These are phyloP conservation scores for Silurus glanis DNA, from an alignment of 2,113 vertebrate species.

Conservation along the genomic window DNA sequence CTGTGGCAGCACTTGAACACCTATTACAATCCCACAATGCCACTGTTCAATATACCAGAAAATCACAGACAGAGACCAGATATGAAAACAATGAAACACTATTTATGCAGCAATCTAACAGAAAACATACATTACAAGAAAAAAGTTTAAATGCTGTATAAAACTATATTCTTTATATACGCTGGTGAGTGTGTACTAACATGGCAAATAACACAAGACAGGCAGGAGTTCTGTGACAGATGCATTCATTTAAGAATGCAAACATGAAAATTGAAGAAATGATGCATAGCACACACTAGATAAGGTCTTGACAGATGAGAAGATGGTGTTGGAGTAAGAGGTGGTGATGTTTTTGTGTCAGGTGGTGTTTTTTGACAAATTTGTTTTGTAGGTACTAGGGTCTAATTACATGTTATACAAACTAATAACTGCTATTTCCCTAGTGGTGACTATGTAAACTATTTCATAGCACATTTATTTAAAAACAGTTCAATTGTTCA, in stretches of 20 bases:
- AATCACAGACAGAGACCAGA: neutral
- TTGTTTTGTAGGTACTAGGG: neutral
- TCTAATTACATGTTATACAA: neutral
- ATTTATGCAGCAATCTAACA: too few relatives aligned
- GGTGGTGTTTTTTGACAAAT: neutral
- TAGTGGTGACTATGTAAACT: neutral
- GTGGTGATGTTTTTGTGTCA: neutral
- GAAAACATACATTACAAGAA: neutral
- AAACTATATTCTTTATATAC: neutral
- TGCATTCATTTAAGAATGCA: neutral
- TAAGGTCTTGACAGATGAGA: neutral
- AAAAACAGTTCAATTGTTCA: neutral
- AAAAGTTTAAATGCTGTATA: too few relatives aligned
- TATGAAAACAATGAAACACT: neutral
- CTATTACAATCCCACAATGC: neutral
- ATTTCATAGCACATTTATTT: neutral
- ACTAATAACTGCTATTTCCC: neutral
- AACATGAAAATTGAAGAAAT: neutral
- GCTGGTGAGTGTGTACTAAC: neutral
- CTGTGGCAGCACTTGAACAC: constrained; percentile 70
- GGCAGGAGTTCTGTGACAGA: neutral
- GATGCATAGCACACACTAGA: neutral
- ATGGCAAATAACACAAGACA: neutral
- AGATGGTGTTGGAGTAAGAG: neutral
- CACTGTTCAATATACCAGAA: too few relatives aligned